These are phyloP conservation scores for Smutsia gigantea DNA, from an alignment of 2,797 vertebrate genomes.

Conservation along the genomic window DNA sequence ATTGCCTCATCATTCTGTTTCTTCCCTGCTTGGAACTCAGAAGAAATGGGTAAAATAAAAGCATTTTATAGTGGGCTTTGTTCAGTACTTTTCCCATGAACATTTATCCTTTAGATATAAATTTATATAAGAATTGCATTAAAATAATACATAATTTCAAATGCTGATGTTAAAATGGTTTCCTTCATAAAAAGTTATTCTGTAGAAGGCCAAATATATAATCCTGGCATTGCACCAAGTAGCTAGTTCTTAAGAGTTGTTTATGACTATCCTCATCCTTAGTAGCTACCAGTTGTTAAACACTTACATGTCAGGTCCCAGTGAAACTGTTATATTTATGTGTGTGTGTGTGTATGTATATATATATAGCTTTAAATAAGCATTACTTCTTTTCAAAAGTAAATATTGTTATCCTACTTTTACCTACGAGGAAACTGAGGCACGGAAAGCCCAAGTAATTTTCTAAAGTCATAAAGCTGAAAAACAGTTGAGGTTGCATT, in stretches of 20 bases:
- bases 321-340: neutral
- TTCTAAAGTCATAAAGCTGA: neutral
- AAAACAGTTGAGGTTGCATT: neutral
- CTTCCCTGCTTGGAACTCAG: neutral
- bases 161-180: neutral
- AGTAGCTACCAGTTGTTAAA: neutral
- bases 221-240: neutral
- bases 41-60: neutral
- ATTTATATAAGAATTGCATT: neutral
- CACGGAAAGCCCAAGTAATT: neutral
- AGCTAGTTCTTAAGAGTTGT: neutral
- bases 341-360: too few species aligned
- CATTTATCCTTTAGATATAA: neutral
- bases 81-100: neutral
- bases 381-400: neutral
- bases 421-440: neutral
- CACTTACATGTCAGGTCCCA: neutral
- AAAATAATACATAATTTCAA: slow-evolving; percentile 17
- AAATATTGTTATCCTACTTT: neutral
- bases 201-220: neutral
- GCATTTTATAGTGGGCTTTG: neutral
- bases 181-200: neutral
- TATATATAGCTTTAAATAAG: neutral
- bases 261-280: neutral
- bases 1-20: neutral